Percentiles rank a stretch among this genome's conserved stretches.
These are phyloP conservation scores for Drosophila mayri DNA, from an alignment of 1,140 invertebrate genomes.

Conservation along the genomic window DNA sequence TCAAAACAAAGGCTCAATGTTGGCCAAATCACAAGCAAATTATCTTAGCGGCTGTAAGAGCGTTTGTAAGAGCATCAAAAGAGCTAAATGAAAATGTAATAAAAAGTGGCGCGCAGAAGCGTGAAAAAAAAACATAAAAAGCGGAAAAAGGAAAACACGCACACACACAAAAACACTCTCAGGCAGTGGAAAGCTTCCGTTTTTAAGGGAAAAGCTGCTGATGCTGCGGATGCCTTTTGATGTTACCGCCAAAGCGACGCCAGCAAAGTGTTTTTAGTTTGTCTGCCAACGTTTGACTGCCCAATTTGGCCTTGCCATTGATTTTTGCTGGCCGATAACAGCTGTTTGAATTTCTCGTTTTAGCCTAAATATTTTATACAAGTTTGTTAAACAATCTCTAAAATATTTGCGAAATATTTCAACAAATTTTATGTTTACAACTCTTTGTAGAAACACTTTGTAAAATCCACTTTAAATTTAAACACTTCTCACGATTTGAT, in stretches of 20 bases:
- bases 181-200: conserved; percentile 64
- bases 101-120: conserved; percentile 71
- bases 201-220: conserved; percentile 45
- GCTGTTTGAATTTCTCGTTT: conserved; percentile 5
- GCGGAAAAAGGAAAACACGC: conserved; percentile 26
- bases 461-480: background rate
- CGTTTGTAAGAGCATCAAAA: conserved; percentile 39
- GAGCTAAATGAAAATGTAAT: conserved; percentile 26
- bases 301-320: conserved; percentile 37
- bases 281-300: conserved; percentile 18
- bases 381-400: background rate
- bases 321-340: conserved; percentile 44
- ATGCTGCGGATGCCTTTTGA: conserved; percentile 17
- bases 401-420: background rate
- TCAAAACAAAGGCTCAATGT: conserved; percentile 35
- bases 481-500: conserved; percentile 3
- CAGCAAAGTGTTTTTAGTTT: conserved; percentile 31
- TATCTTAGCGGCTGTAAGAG: conserved; percentile 44
- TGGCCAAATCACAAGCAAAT: conserved; percentile 42
- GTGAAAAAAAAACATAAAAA: conserved; percentile 50
- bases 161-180: conserved; percentile 5
- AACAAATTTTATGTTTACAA: conserved; percentile 5
- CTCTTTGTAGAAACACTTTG: background rate
- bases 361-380: background rate
- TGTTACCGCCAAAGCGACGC: conserved; percentile 68